Conservation (phyloP, 92 coral and sea anemone genomes). For the Epizoanthus rinbou region DNA sequence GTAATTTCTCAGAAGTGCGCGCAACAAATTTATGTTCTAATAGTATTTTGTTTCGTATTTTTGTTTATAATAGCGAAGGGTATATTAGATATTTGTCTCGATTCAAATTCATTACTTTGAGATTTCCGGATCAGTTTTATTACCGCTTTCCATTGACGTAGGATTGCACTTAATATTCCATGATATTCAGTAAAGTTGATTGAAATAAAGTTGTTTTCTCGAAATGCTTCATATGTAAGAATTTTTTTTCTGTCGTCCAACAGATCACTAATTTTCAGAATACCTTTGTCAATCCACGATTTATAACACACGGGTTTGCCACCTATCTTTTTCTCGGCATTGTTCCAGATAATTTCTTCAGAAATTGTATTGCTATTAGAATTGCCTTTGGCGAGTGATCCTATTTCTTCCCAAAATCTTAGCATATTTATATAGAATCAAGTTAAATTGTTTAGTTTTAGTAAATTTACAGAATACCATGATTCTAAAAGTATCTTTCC, state of each 20-base stretch:
- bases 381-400: background rate
- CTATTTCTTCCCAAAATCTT: background rate
- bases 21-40: too few relatives aligned
- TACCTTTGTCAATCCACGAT: background rate
- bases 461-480: background rate
- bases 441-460: background rate
- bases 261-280: background rate
- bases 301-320: too few relatives aligned
- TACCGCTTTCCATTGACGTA: too few relatives aligned
- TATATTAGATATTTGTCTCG: too few relatives aligned
- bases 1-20: too few relatives aligned
- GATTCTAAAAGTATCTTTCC: background rate
- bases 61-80: too few relatives aligned
- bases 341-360: background rate
- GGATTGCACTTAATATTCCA: background rate
- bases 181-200: background rate
- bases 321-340: background rate
- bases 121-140: too few relatives aligned
- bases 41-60: too few relatives aligned
- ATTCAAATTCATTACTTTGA: too few relatives aligned
- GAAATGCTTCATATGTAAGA: background rate
- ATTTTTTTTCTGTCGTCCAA: background rate
- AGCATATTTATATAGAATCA: background rate
- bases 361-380: background rate
- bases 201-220: background rate